Conservation (phyloP, 2,888 invertebrate species). For the Ennomos quercinarius region DNA sequence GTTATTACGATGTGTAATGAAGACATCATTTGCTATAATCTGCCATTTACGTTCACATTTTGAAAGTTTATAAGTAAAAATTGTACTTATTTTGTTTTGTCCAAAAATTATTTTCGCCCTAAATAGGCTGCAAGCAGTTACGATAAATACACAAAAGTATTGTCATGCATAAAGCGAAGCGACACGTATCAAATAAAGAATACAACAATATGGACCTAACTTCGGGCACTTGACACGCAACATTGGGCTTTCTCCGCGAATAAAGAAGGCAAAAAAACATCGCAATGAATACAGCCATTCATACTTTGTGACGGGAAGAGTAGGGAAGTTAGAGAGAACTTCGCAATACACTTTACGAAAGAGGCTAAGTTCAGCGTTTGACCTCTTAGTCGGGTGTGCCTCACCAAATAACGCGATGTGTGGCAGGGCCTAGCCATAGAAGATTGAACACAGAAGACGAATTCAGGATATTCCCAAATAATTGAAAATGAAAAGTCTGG, state of each 20-base stretch:
- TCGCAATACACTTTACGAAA: conserved; percentile 64
- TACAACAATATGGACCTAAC: conserved; percentile 48
- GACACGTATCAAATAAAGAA: conserved; percentile 49
- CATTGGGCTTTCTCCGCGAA: conserved; percentile 47
- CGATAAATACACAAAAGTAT: conserved; percentile 36
- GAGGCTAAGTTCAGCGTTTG: conserved; percentile 63
- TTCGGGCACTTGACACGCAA: conserved; percentile 43
- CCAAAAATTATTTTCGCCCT: conserved; percentile 5
- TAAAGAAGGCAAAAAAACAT: conserved; percentile 51
- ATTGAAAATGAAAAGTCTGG: too few relatives aligned
- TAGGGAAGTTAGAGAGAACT: conserved; percentile 57
- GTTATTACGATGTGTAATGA: too few relatives aligned
- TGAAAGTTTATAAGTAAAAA: too few relatives aligned
- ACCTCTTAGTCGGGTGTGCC: conserved; percentile 56
- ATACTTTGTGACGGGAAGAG: conserved; percentile 50
- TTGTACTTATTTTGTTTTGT: neutral
- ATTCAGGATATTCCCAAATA: neutral
- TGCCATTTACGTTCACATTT: too few relatives aligned
- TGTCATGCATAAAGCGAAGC: conserved; percentile 30
- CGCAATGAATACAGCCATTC: conserved; percentile 45
- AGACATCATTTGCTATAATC: too few relatives aligned
- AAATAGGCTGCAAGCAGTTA: conserved; percentile 17
- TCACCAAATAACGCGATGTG: conserved; percentile 62
- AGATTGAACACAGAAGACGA: neutral
- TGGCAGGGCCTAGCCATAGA: conserved; percentile 48